Base-by-base conservation (phyloP, 2,113 vertebrate species). In the Tupaia chinensis region DNA sequence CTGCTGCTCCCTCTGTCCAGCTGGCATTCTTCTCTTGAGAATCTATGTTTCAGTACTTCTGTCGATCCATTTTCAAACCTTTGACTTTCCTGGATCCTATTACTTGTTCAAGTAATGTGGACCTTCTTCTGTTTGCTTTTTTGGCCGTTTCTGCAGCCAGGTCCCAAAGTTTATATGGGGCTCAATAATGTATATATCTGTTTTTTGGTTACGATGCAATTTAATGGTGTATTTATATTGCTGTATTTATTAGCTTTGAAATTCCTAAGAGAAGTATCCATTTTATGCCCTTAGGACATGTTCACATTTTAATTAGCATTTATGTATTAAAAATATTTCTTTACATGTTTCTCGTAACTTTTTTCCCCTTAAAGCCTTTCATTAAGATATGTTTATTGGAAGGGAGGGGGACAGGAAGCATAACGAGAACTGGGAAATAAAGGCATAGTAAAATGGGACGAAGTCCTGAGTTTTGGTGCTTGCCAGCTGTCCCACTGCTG, bases 161-260 rank as follows among this genome's bases (percentile, higher is more conserved):
- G 72, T 87, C 68, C 8, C 63, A 87, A 95, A 91, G 58, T 95
- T 97, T 97, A 97, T 93, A 29, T 79, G 73, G 23, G 74, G 70
- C 72, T 93, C 83, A 94, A 65, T 97, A 95, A 97, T 93, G 91
- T 86, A 96, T 80, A 53, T 85, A 86, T 94, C 85, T 93, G 89
- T 97, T 97, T 97, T 87, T 94, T 96, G 66, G 86, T 96, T 97
- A 96, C 80, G 88, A 89, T 89, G 92, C 34, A 96, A 89, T 96
- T 96, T 97, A 95, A 90, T 74, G n/a, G 83, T 53, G 12, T 84
- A 85, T 96, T 96, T 97, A 94, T 94, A 96, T 68, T 91, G 76
- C 91, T 76, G 54, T 93, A 96, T 93, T 97, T 97, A 96, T 97
- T 97, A 97, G 93, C 89, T 94, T 98, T 97, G 97, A 96, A 97